Base-by-base conservation (phyloP, 2,113 vertebrate genomes). In the Montifringilla adamsi region DNA sequence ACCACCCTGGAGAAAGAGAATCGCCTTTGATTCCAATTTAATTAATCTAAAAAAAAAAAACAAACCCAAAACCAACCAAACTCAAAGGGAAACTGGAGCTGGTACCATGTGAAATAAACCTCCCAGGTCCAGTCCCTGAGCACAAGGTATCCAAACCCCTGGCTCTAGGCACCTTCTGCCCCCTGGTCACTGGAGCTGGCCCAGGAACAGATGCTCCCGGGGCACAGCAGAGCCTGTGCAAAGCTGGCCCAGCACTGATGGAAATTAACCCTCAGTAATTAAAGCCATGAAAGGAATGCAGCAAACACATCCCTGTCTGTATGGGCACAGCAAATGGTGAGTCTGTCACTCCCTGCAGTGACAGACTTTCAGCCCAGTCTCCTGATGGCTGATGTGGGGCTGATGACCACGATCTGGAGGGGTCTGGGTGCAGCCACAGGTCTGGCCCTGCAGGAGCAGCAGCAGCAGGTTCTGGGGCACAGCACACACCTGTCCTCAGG, bases 371-470 rank as follows among this genome's bases (percentile, higher is more conserved):
- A 44, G 66, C 52, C 13, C 41, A 15, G 44, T 14, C n/a, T 56
- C 44, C 33, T 0, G 3, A 1, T 0, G 5, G 26, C 39, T 31
- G 59, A 30, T 0, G 2, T 30, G 23, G 22, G 47, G 66, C 56
- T 66, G 41, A 27, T 47, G 47, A 50, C 22, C 35, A n/a, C 1
- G 1, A 6, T 11, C 23, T 37, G 77, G 68, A 30, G 43, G 55
- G 69, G 15, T 56, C 4, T 50, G 68, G 70, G 46, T 26, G 82
- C 78, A 86, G 85, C 59, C 22, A 24, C 5, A 15, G 35, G 19
- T 31, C 14, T 53, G 83, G 59, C 31, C 59, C 52, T 60, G 90
- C 52, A 78, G 50, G 24, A 72, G 62, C 37, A 63, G 90, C 56
- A 82, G 58, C 27, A 18, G 76, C 0, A 0, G 12, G 33, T 2